These are phyloP conservation scores for Pseudopleuronectes americanus DNA, from an alignment of 2,797 vertebrate species.

Conservation along the genomic window DNA sequence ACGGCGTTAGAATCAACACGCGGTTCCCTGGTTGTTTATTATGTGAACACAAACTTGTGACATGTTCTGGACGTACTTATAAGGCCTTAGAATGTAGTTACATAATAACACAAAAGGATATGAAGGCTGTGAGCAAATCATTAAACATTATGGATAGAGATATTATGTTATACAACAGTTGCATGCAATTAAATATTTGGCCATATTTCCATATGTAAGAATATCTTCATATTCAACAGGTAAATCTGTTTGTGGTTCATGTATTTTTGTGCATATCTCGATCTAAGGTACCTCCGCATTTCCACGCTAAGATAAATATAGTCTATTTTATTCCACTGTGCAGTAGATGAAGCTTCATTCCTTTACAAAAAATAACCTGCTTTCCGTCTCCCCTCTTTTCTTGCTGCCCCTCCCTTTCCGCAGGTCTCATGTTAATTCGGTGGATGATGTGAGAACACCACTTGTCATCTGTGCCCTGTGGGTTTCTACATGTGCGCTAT, in stretches of 20 bases:
- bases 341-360: conserved; percentile 17
- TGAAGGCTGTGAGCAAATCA: not conserved
- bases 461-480: conserved; percentile 7
- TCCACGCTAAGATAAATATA: not conserved
- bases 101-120: not conserved
- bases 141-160: not conserved
- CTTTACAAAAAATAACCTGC: conserved; percentile 23
- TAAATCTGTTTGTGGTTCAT: too few species aligned
- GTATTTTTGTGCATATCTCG: too few species aligned
- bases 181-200: not conserved
- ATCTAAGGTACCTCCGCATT: too few species aligned
- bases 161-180: not conserved
- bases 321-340: conserved; percentile 5
- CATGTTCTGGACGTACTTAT: not conserved
- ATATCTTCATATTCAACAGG: not conserved
- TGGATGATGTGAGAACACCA: conserved; percentile 12
- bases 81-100: not conserved
- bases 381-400: conserved; percentile 28
- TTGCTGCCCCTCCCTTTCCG: conserved; percentile 12
- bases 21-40: conserved; percentile 24
- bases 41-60: conserved; percentile 8
- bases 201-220: not conserved
- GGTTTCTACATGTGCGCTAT: conserved; percentile 88
- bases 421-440: conserved; percentile 46
- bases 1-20: conserved; percentile 41